These are phyloP conservation scores for Caenorhabditis uteleia DNA, from an alignment of 2,888 invertebrate genomes.

Conservation along the genomic window DNA sequence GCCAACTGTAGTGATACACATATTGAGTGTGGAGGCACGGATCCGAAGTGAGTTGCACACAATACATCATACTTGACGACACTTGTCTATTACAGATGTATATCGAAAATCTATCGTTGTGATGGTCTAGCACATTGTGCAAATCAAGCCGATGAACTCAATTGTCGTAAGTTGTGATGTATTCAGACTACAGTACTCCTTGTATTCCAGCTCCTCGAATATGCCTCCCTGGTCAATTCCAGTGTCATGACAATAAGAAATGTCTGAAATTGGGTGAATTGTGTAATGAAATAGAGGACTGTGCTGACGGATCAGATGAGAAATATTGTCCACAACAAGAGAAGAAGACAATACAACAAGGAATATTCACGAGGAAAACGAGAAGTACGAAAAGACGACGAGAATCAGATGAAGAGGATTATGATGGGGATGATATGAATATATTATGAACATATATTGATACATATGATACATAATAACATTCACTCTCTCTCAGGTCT, in stretches of 20 bases:
- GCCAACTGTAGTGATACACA: constrained; percentile 53
- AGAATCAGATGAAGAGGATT: too few relatives aligned
- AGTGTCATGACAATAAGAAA: constrained; percentile 83
- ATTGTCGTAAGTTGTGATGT: constrained; percentile 58
- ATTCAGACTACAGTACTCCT: neutral
- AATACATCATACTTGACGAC: neutral
- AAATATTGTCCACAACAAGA: constrained; percentile 40
- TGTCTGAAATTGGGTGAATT: constrained; percentile 52
- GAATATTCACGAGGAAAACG: too few relatives aligned
- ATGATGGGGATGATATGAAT: too few relatives aligned
- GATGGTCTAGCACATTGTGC: constrained; percentile 62
- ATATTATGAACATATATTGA: too few relatives aligned
- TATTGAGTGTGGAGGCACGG: constrained; percentile 61
- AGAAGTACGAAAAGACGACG: too few relatives aligned
- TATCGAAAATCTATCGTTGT: constrained; percentile 60
- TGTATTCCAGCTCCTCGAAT: constrained; percentile 74
- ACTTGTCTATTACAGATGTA: constrained; percentile 42
- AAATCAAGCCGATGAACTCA: constrained; percentile 58
- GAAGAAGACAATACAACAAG: neutral
- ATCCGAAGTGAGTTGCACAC: constrained; percentile 50
- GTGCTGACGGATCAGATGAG: constrained; percentile 60
- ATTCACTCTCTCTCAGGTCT: too few relatives aligned
- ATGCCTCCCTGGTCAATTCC: constrained; percentile 89
- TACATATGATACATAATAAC: too few relatives aligned
- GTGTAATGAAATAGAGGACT: constrained; percentile 56